Conservation (phyloP, 1,140 invertebrate genomes). For the Nasonia vitripennis region DNA sequence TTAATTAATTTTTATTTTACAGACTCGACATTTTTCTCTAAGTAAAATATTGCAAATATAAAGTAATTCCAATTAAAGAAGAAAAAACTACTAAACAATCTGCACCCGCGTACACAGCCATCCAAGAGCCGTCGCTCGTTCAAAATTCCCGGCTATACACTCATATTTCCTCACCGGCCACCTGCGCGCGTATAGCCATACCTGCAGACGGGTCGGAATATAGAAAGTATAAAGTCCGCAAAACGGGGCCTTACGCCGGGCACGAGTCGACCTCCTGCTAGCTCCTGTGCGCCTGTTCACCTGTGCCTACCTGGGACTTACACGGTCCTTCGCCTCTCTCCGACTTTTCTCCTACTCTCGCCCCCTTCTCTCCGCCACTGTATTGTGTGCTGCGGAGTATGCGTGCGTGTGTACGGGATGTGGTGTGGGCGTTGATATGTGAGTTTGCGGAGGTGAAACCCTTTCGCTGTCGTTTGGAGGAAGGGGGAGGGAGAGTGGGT, state of each 20-base stretch:
- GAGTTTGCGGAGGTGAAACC: neutral
- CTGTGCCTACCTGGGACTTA: constrained; percentile 63
- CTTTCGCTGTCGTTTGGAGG: neutral
- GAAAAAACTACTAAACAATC: too few species aligned
- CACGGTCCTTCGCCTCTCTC: constrained; percentile 43
- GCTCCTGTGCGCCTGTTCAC: constrained; percentile 62
- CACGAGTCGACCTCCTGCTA: constrained; percentile 49
- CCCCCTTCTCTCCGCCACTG: neutral
- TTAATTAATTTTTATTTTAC: too few species aligned
- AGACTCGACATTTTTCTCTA: too few species aligned
- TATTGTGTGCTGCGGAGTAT: neutral
- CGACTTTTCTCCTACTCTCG: neutral
- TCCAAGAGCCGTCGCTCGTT: too few species aligned
- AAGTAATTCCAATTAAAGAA: neutral
- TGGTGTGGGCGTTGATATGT: too few species aligned
- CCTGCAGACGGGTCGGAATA: neutral
- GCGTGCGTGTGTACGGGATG: neutral
- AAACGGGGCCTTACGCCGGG: constrained; percentile 22
- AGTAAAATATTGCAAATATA: neutral
- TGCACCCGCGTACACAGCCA: too few species aligned
- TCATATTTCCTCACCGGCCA: neutral
- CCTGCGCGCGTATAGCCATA: neutral
- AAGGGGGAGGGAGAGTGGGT: too few species aligned
- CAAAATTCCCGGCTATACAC: neutral
- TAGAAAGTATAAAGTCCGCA: constrained; percentile 15